These are phyloP conservation scores for Nothoprocta perdicaria DNA, from an alignment of 2,113 vertebrate genomes.

Conservation along the genomic window DNA sequence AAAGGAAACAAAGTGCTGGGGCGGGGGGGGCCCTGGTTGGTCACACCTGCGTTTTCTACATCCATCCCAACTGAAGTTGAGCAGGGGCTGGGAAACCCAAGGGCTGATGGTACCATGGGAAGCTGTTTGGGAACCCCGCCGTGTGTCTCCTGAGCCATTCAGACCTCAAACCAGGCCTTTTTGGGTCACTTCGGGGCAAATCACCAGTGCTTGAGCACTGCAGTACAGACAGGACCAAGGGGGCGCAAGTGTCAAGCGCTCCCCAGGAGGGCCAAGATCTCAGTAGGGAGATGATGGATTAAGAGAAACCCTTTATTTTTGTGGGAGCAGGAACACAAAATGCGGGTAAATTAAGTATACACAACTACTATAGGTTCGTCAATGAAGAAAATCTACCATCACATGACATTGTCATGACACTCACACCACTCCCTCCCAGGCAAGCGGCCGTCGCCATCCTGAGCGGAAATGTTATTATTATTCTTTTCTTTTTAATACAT, in stretches of 20 bases:
- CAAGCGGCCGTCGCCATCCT: constrained; percentile 64
- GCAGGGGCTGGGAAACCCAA: background rate
- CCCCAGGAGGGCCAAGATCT: constrained; percentile 23
- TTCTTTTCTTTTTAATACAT: constrained; percentile 64
- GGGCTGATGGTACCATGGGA: background rate
- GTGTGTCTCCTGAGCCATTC: background rate
- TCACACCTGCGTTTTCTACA: background rate
- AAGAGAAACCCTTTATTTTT: constrained; percentile 42
- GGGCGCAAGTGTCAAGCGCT: no score
- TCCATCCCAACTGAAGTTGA: rapidly evolving
- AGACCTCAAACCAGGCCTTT: rapidly evolving
- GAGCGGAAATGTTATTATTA: constrained; percentile 77
- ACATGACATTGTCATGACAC: constrained; percentile 89
- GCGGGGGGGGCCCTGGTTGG: background rate
- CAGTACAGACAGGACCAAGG: background rate
- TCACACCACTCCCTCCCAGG: constrained; percentile 83
- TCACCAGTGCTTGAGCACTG: background rate
- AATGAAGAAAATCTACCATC: constrained; percentile 84
- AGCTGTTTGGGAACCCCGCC: background rate
- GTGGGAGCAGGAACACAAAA: constrained; percentile 56
- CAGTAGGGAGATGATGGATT: constrained; percentile 54
- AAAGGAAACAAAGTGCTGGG: background rate
- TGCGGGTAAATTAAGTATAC: constrained; percentile 82
- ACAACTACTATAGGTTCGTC: constrained; percentile 82
- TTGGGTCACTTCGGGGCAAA: background rate